Conservation (phyloP, 2,888 invertebrate genomes). For the Alentia gelatinosa region DNA sequence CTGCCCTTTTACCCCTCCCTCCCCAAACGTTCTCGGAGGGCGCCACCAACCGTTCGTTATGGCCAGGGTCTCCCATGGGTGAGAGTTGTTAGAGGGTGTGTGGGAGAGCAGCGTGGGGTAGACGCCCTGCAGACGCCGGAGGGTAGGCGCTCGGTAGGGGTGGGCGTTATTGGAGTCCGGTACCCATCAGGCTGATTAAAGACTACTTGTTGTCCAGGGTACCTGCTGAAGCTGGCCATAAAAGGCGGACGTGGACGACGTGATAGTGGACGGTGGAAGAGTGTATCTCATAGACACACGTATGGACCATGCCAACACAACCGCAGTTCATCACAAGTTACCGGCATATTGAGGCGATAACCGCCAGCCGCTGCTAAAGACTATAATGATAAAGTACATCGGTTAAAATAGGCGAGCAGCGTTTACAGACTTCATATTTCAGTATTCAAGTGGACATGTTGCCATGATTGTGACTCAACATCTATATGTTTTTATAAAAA, state of each 20-base stretch:
- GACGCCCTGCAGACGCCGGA: not conserved
- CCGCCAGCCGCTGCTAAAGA: not conserved
- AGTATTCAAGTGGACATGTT: no score
- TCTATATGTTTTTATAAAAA: no score
- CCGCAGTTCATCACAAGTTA: not conserved
- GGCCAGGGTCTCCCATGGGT: no score
- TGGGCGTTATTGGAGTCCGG: not conserved
- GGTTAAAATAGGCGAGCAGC: not conserved
- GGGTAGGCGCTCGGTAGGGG: not conserved
- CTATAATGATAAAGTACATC: not conserved
- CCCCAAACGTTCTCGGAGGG: no score
- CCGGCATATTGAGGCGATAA: constrained; percentile 8
- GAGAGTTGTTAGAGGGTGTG: not conserved
- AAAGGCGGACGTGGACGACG: not conserved
- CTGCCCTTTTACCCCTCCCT: not conserved
- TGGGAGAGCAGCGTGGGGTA: not conserved
- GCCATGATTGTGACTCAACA: no score
- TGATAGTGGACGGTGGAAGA: not conserved
- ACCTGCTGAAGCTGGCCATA: constrained; percentile 21
- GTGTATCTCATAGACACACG: no score
- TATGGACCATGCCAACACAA: not conserved
- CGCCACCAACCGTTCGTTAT: not conserved
- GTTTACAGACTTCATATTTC: no score
- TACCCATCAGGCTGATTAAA: constrained; percentile 41
- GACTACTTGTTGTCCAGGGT: constrained; percentile 31